Conservation (phyloP, 2,888 invertebrate species). For the Endomychus coccineus region DNA sequence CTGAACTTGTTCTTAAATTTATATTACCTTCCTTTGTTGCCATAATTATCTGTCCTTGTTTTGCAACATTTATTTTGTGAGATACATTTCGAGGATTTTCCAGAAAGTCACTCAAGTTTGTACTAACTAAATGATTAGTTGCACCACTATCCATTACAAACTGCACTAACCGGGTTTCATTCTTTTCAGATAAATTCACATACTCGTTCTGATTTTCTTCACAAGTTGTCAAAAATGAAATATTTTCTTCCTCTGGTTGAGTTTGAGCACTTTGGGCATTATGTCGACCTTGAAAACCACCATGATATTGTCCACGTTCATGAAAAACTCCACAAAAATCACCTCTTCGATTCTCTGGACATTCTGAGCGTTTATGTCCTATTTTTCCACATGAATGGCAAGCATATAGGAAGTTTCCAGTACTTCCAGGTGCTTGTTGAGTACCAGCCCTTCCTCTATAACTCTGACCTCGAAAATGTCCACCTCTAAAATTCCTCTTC, state of each 20-base stretch:
- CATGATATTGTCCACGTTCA: too few relatives aligned
- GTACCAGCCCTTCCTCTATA: too few relatives aligned
- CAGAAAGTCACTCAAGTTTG: background rate
- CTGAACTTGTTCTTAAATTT: slow-evolving; percentile 1
- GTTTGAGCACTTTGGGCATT: background rate
- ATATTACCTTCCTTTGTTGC: slow-evolving; percentile 8
- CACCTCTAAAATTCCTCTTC: background rate
- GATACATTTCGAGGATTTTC: background rate
- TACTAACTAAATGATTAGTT: slow-evolving; percentile 8
- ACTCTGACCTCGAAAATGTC: too few relatives aligned
- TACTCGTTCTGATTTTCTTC: too few relatives aligned
- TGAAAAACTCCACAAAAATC: too few relatives aligned
- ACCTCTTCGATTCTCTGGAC: slow-evolving; percentile 3
- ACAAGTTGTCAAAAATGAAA: slow-evolving; percentile 3
- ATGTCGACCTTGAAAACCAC: background rate
- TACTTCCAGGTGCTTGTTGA: background rate
- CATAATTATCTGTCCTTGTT: slow-evolving; percentile 4
- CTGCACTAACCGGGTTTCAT: too few relatives aligned
- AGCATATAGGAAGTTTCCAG: background rate
- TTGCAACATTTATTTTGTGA: slow-evolving; percentile 6
- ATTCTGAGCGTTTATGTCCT: slow-evolving; percentile 6
- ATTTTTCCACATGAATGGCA: slow-evolving; percentile 5
- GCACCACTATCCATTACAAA: slow-evolving; percentile 12
- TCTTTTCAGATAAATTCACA: too few relatives aligned
- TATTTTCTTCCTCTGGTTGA: background rate